A percentile compares a stretch with the other conserved stretches of the same genome.
Conservation (phyloP, 2,113 vertebrate species). For the Macrotus californicus region DNA sequence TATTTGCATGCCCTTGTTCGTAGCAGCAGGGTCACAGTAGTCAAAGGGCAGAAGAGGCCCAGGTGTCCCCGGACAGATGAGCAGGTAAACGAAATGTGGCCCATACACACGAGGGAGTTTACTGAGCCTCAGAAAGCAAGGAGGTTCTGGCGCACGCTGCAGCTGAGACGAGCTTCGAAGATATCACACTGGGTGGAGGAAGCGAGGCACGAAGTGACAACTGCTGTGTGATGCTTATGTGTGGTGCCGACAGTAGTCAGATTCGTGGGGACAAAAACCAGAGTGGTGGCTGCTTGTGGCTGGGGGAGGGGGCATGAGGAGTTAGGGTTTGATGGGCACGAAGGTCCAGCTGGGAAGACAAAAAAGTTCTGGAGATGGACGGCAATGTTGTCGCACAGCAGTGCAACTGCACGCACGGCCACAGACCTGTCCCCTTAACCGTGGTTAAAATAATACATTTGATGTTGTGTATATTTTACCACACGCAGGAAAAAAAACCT, state of each 20-base stretch:
- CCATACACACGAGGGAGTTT: neutral
- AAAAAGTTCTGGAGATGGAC: neutral
- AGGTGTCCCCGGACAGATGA: neutral
- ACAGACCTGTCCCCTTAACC: neutral
- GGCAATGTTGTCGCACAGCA: too few species aligned
- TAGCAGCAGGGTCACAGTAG: neutral
- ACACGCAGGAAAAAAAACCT: neutral
- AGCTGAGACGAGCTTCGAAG: neutral
- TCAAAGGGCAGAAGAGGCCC: neutral
- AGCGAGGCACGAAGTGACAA: neutral
- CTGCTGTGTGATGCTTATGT: neutral
- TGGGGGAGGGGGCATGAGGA: accelerated
- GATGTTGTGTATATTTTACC: neutral
- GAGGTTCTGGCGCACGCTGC: neutral
- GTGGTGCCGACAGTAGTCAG: neutral
- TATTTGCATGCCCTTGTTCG: neutral
- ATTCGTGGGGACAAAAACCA: neutral
- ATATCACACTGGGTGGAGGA: neutral
- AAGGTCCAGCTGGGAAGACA: neutral
- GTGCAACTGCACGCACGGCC: neutral
- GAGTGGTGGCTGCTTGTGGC: too few species aligned
- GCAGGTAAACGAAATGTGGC: neutral
- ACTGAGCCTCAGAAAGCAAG: neutral
- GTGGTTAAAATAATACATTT: neutral
- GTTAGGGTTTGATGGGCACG: neutral